Evolutionary conservation across 2,888 invertebrate species (phyloP).

Genomic region (Sisyra terminalis): DNA sequence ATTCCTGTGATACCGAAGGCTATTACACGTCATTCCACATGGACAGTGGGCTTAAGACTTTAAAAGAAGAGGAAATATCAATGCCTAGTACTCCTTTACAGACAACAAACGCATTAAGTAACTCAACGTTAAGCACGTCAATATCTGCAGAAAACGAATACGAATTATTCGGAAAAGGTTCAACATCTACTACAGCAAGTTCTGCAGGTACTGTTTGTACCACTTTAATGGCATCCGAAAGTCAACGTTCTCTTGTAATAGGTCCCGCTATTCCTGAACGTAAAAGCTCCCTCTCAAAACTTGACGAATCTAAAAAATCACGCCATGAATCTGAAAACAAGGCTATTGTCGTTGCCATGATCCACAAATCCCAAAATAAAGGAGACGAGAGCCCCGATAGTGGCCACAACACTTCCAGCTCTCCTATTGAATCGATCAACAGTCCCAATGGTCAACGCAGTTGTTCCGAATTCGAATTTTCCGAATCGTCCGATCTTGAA

Average conservation of each 20-base stretch:
- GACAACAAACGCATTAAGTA: conserved; percentile 49
- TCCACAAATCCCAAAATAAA: conserved; percentile 33
- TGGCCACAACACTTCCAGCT: conserved; percentile 66
- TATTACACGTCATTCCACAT: conserved; percentile 96
- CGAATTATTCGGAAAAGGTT: conserved; percentile 80
- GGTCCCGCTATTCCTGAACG: conserved; percentile 71
- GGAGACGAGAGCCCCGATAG: conserved; percentile 67
- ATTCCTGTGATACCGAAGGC: conserved; percentile 93
- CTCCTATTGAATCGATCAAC: conserved; percentile 58
- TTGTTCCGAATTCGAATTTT: conserved; percentile 65
- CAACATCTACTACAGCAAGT: conserved; percentile 79
- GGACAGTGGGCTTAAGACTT: conserved; percentile 80
- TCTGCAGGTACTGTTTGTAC: conserved; percentile 84
- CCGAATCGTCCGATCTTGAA: conserved; percentile 74
- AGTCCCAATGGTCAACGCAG: conserved; percentile 53
- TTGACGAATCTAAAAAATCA: conserved; percentile 29
- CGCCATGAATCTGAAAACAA: conserved; percentile 29
- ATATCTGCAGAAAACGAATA: conserved; percentile 73
- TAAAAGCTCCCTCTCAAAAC: conserved; percentile 54
- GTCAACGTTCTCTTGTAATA: conserved; percentile 40
- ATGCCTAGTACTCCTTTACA: conserved; percentile 54
- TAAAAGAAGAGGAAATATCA: conserved; percentile 53
- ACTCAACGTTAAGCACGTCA: conserved; percentile 51
- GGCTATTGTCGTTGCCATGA: conserved; percentile 39
- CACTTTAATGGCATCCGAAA: conserved; percentile 53